Evolutionary conservation across 2,888 invertebrate genomes (phyloP).

Genomic region (Cataglyphis altisquamis): DNA sequence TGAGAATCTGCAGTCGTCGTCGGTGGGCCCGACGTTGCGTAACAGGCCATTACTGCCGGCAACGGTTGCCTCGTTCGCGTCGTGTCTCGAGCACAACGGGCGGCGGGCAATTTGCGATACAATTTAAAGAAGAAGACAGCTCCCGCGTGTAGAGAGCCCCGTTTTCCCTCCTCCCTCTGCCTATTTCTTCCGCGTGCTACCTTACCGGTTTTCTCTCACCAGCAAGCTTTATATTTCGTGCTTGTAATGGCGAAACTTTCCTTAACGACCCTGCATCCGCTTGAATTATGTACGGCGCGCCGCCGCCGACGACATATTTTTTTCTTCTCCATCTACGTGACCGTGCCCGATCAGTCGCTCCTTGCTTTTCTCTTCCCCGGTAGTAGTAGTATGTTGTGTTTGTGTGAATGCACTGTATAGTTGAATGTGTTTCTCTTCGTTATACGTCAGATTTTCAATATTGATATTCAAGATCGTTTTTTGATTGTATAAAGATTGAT

Average conservation of each 20-base stretch:
- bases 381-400: constrained; percentile 1
- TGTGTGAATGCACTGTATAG: background rate
- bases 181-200: constrained; percentile 58
- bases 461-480: background rate
- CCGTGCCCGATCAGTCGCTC: constrained; percentile 61
- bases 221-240: constrained; percentile 75
- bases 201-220: constrained; percentile 68
- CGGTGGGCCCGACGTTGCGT: constrained; percentile 70
- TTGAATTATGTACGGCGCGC: constrained; percentile 81
- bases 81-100: constrained; percentile 62
- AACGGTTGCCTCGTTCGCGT: constrained; percentile 56
- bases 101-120: constrained; percentile 81
- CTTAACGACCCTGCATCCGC: constrained; percentile 79
- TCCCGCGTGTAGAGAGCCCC: constrained; percentile 58
- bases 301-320: constrained; percentile 66
- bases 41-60: constrained; percentile 76
- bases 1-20: constrained; percentile 66
- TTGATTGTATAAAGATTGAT: background rate
- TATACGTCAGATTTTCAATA: background rate
- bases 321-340: constrained; percentile 62
- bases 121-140: constrained; percentile 83
- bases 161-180: constrained; percentile 49
- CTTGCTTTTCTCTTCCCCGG: background rate
- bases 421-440: background rate
- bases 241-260: constrained; percentile 83